Percentiles rank a stretch among this genome's conserved stretches.
phyloP scores from a whole-genome alignment of 2,113 vertebrate species.

The Tylochromis polylepis region DNA sequence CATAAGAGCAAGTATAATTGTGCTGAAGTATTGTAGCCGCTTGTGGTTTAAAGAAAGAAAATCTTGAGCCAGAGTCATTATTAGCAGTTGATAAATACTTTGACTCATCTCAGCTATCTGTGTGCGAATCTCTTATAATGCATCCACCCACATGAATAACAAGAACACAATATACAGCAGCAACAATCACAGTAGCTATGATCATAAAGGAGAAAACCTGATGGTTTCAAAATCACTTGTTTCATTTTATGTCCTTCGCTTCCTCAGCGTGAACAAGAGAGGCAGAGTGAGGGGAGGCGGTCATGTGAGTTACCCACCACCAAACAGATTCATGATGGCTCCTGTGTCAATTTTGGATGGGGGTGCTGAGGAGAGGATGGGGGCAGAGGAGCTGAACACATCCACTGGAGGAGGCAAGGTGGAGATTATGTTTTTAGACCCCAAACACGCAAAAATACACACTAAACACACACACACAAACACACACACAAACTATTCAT shows the following conservation, averaged over 20 bases:
- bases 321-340: constrained; percentile 90
- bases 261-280: background rate
- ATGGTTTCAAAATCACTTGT: background rate
- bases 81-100: background rate
- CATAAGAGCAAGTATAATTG: background rate
- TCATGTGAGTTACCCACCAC: constrained; percentile 85
- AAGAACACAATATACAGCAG: background rate
- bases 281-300: background rate
- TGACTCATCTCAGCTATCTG: background rate
- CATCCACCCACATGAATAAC: background rate
- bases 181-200: background rate
- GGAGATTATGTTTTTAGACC: constrained; percentile 41
- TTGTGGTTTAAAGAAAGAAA: background rate
- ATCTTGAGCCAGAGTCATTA: background rate
- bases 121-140: background rate
- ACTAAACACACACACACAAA: background rate
- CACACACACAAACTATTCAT: background rate
- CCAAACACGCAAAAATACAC: background rate
- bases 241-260: background rate
- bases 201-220: background rate
- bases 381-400: constrained; percentile 84
- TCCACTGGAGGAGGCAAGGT: constrained; percentile 78
- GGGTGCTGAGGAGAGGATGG: constrained; percentile 79
- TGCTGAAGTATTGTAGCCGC: background rate
- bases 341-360: constrained; percentile 85